These are phyloP conservation scores for Mirounga angustirostris DNA, from an alignment of 2,113 vertebrate species.

Conservation along the genomic window DNA sequence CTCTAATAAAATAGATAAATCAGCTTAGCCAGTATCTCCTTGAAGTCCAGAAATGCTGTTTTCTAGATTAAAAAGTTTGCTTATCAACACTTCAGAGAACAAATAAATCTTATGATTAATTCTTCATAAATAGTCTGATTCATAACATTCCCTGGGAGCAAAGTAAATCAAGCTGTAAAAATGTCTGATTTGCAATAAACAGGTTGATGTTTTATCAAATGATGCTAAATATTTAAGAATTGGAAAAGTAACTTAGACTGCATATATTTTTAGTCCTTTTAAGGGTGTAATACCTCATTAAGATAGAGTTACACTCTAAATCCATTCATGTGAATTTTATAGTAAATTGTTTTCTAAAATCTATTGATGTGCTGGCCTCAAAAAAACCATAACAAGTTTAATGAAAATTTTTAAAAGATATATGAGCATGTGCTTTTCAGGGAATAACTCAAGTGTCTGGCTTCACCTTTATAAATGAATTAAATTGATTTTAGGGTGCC, in stretches of 20 bases:
- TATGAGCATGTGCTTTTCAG: not conserved
- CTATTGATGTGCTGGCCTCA: not conserved
- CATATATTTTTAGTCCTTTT: not conserved
- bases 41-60: not conserved
- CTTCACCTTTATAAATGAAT: not conserved
- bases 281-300: not conserved
- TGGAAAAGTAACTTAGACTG: not conserved
- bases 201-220: slow-evolving; percentile 28
- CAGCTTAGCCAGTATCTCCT: not conserved
- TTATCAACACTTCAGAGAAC: slow-evolving; percentile 22
- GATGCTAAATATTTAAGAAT: not conserved
- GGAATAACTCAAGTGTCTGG: not conserved
- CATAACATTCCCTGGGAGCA: not conserved
- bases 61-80: not conserved
- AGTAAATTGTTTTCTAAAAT: slow-evolving; percentile 16
- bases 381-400: not conserved
- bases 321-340: not conserved
- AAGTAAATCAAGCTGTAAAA: slow-evolving; percentile 37
- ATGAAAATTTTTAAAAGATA: not conserved
- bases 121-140: slow-evolving; percentile 29
- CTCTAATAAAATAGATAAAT: slow-evolving; percentile 54
- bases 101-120: slow-evolving; percentile 57
- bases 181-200: not conserved
- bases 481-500: not conserved
- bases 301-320: not conserved